phyloP scores from a whole-genome alignment of 2,797 vertebrate genomes.

The Halcyon leucocephala region DNA sequence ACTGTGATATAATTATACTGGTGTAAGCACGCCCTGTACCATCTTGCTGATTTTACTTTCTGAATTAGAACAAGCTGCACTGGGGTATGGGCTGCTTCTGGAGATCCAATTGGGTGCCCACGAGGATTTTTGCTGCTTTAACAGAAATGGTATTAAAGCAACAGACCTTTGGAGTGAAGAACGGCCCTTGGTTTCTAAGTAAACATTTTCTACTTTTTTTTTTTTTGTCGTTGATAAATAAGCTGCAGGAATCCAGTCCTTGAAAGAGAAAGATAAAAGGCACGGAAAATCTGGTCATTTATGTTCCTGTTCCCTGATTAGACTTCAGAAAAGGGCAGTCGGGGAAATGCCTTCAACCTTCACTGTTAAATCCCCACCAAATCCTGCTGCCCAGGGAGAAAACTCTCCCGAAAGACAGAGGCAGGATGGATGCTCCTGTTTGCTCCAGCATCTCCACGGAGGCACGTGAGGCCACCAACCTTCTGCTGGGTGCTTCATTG shows the following conservation, averaged over 20 bases:
- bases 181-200: neutral
- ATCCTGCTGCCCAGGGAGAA: neutral
- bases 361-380: neutral
- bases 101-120: neutral
- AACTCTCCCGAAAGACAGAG: neutral
- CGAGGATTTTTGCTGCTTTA: neutral
- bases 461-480: accelerated
- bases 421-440: neutral
- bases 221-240: neutral
- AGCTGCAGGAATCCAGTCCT: neutral
- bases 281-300: neutral
- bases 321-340: neutral
- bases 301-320: neutral
- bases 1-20: neutral
- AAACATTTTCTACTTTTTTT: neutral
- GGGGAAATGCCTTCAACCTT: slow-evolving; percentile 1
- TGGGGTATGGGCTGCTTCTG: neutral
- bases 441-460: neutral
- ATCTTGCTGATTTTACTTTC: neutral
- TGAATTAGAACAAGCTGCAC: neutral
- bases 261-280: slow-evolving; percentile 21
- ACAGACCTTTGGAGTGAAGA: neutral
- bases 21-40: neutral
- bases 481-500: neutral
- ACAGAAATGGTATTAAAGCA: neutral